These are phyloP conservation scores for Pangasius djambal DNA, from an alignment of 2,797 vertebrate species.

Conservation along the genomic window DNA sequence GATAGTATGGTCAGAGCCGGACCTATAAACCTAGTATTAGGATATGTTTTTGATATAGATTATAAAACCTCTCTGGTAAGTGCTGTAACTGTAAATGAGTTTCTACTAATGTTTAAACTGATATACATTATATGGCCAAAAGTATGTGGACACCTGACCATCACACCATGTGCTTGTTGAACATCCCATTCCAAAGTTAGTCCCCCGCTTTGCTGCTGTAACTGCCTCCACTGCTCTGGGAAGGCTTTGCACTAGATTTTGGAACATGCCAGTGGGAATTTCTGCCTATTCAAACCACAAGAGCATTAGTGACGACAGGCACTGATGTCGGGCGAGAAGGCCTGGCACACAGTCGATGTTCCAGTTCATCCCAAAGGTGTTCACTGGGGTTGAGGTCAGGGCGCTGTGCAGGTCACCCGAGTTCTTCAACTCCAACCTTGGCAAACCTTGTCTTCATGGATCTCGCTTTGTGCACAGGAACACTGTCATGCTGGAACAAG, in stretches of 20 bases:
- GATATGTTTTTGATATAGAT: not conserved
- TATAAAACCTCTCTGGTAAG: not conserved
- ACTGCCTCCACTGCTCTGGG: too few species aligned
- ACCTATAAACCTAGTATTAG: not conserved
- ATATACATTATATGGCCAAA: not conserved
- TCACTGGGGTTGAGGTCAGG: not conserved
- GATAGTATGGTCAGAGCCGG: not conserved
- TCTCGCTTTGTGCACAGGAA: not conserved
- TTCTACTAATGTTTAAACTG: not conserved
- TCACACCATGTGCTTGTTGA: not conserved
- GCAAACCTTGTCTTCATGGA: not conserved
- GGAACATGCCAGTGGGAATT: not conserved
- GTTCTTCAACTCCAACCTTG: not conserved
- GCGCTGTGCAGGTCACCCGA: not conserved
- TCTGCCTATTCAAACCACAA: not conserved
- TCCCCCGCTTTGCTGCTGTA: not conserved
- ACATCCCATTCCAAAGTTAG: not conserved
- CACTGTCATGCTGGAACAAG: not conserved
- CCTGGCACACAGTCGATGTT: not conserved
- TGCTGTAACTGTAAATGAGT: not conserved
- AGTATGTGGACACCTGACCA: not conserved
- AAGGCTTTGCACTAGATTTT: not conserved
- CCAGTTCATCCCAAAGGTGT: not conserved
- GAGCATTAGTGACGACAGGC: not conserved
- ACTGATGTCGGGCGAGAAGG: not conserved